Evolutionary conservation across 2,797 vertebrate species (phyloP), one percentile per base, ranked within the genome.

Genomic region (Sorex maritimensis): DNA sequence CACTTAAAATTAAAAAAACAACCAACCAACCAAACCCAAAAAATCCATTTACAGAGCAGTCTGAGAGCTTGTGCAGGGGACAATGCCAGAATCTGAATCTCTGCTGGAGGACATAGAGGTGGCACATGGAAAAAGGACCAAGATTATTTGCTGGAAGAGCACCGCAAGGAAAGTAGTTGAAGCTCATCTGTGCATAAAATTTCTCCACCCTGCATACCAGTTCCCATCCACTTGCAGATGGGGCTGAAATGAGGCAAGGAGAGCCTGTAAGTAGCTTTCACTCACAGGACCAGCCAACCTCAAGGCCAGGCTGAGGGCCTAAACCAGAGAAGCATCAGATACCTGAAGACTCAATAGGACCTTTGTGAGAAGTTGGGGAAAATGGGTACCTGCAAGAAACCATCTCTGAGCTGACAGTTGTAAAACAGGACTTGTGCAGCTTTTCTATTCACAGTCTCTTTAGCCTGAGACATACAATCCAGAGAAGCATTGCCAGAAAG

Each of bases 51-150:
- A 92, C 44, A 74, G 90, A 94, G 72, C 79, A 81, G 26, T 90
- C 97, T 90, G 81, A n/a, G 28, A 55, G 95, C 89, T 88, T 52
- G 91, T 85, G 98, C 96, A 92, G 93, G 93, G 94, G 86, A 89
- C 78, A 86, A 74, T 84, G 72, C 79, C 72, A 77, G 86, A 55
- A 77, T 84, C 90, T 61, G 90, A 90, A 80, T 90, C 80, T 93
- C 87, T 92, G 94, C 41, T 49, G 30, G 83, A 71, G 71, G n/a
- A 41, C 34, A 44, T 86, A 34, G 92, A 90, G 95, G 0, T 94
- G 93, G 93, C 91, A 86, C 69, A 34, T 46, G 77, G 94, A 95
- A 58, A 68, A 83, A 93, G 78, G 78, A 61, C 93, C 95, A 41
- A 21, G 93, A 83, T 90, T n/a, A 34, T 83, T 92, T 89, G 92